Evolutionary conservation across 2,797 vertebrate genomes (phyloP).

Genomic region (Naso thynnoides): DNA sequence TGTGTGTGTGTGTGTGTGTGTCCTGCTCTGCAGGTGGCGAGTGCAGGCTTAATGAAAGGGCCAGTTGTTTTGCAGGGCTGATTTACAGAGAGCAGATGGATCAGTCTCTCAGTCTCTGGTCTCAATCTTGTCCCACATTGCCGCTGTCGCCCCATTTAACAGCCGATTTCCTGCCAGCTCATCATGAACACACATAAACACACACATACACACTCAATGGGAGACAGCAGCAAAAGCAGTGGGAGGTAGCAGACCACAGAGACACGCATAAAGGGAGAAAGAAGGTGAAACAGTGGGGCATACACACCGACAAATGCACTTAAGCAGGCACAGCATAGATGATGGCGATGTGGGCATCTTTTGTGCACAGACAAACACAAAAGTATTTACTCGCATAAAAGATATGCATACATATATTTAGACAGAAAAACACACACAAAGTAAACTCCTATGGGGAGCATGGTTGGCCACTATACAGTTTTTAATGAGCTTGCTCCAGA

Average conservation of each 20-base stretch:
- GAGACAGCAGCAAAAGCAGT: constrained; percentile 42
- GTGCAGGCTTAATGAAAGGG: constrained; percentile 72
- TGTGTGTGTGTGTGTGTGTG: constrained; percentile 11
- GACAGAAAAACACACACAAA: constrained; percentile 37
- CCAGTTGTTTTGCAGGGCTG: constrained; percentile 74
- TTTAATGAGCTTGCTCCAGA: constrained; percentile 83
- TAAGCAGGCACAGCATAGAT: constrained; percentile 11
- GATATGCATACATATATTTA: constrained; percentile 15
- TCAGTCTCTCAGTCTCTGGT: constrained; percentile 68
- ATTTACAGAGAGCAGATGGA: constrained; percentile 80
- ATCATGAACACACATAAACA: constrained; percentile 63
- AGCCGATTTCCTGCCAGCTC: constrained; percentile 78
- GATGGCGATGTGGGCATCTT: constrained; percentile 8
- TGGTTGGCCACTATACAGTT: constrained; percentile 67
- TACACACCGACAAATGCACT: constrained; percentile 36
- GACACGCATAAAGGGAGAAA: constrained; percentile 33
- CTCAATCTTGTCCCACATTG: constrained; percentile 80
- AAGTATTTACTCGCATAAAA: constrained; percentile 39
- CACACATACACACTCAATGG: constrained; percentile 25
- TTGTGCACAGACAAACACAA: constrained; percentile 45
- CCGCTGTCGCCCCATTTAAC: constrained; percentile 79
- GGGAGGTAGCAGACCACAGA: constrained; percentile 45
- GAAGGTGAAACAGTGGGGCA: constrained; percentile 31
- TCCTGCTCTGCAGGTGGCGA: constrained; percentile 60
- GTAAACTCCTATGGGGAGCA: constrained; percentile 57